Base-by-base conservation (phyloP, 2,888 invertebrate genomes). In the Teinopalpus imperialis region DNA sequence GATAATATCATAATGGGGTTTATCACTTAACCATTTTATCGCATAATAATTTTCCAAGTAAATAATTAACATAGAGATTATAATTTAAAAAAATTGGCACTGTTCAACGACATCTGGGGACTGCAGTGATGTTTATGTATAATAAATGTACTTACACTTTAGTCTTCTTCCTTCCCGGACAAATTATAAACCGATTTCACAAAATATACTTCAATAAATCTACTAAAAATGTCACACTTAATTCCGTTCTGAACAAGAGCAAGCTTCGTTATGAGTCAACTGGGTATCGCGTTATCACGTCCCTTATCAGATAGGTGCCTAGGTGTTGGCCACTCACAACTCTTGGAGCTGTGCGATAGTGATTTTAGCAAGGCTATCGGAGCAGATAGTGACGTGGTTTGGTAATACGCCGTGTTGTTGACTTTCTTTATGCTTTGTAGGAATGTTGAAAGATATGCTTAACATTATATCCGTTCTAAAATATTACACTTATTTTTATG, bases 251-350 rank as follows among this genome's bases (percentile, higher is more conserved):
- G 18, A 12, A 6, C 20, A 26, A 37, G 7, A 24, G 21, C 30
- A 4, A 6, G 14, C 46, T 54, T 52, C 52, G 54, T 63, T 75
- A 63, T 86, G 85, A 82, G 69, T 82, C 79, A 81, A 59, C 66
- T 67, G 66, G 62, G 65, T 70, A 73, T 75, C 69, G 72, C 57
- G 69, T 80, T 86, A 86, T 86, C 86, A 70, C 53, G 48, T 51
- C 51, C 61, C 69, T 86, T 87, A 86, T 87, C 87, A 80, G 85
- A 81, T 87, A 83, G 51, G 68, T 56, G 51, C 57, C 53, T 52
- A 53, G 50, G 53, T 51, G 58, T 51, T 51, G 54, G 54, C 52
- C 51, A 53, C 46, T 50, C 52, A 59, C 56, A 55, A 51, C 54
- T 50, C 51, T 53, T 49, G 36, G 40, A 40, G 42, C 44, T 48